phyloP scores from a whole-genome alignment of 2,888 invertebrate species.

The Dorcus parallelipipedus region DNA sequence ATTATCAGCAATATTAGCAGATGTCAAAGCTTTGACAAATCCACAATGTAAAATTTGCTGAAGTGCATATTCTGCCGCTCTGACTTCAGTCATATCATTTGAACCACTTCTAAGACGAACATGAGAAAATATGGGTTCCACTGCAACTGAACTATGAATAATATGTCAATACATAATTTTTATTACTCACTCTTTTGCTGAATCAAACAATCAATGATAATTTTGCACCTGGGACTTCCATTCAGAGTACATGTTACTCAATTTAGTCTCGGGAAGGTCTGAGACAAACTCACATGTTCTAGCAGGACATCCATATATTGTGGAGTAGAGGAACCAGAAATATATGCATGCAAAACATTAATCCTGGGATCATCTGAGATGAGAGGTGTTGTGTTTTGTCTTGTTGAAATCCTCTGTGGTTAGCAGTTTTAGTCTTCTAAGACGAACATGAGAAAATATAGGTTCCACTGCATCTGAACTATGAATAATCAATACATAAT shows the following conservation, averaged over 20 bases:
- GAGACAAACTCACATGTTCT: slow-evolving; percentile 68
- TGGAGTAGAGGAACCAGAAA: slow-evolving; percentile 75
- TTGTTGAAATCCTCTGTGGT: slow-evolving; percentile 60
- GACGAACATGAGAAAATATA: too few relatives aligned
- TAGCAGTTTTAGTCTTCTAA: slow-evolving; percentile 72
- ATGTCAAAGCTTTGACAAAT: too few relatives aligned
- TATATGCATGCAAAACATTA: slow-evolving; percentile 49
- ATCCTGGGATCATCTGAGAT: slow-evolving; percentile 53
- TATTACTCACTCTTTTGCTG: slow-evolving; percentile 18
- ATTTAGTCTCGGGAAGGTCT: slow-evolving; percentile 75
- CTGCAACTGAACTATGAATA: too few relatives aligned
- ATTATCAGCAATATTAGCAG: too few relatives aligned
- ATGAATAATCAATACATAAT: too few relatives aligned
- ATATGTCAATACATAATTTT: too few relatives aligned
- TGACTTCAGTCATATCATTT: too few relatives aligned
- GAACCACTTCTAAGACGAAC: too few relatives aligned
- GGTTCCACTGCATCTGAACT: too few relatives aligned
- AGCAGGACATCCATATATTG: slow-evolving; percentile 66
- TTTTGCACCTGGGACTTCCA: slow-evolving; percentile 73
- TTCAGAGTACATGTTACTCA: slow-evolving; percentile 59
- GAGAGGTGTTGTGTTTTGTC: slow-evolving; percentile 32
- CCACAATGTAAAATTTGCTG: too few relatives aligned
- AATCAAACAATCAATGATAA: slow-evolving; percentile 60
- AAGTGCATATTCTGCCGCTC: too few relatives aligned
- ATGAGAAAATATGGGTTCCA: too few relatives aligned